Base-by-base conservation (phyloP, 2,888 invertebrate species). In the Xylota sylvarum region DNA sequence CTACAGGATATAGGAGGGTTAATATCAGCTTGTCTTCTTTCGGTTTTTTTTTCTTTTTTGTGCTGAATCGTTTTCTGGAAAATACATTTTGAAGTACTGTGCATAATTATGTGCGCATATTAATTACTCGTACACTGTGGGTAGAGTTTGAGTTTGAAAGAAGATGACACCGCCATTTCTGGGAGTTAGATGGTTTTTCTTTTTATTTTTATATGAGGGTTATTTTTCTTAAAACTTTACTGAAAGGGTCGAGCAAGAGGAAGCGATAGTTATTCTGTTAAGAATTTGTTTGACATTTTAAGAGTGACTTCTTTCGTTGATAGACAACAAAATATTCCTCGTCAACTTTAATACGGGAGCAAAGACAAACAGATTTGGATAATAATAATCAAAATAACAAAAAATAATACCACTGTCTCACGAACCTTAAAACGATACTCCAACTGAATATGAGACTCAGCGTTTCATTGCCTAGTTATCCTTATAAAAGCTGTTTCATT, bases 101-200 rank as follows among this genome's bases (percentile, higher is more conserved):
- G 65, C 67, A 56, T 65, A 80, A 76, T 81, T 81, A 81, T 85
- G 85, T 62, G 70, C 27, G 65, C 56, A 85, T 58, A 80, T 76
- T 80, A 84, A 80, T 85, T 85, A 80, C 58, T 43, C 35, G 30
- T 19, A 67, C 30, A 43, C 48, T 60, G 19, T 43, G 58, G 30
- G 40, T 40, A n/a, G n/a, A 19, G 50, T 46, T 43, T 43, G 69
- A 30, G n/a, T 50, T 43, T 5, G 50, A 60, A 78, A 32, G 58
- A 12, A 43, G 37, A 40, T 69, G 77, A 69, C 69, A 69, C 69
- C 52, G 40, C 2, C 40, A 48, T 19, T 32, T 1, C 35, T 12
- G 43, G 12, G 23, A 50, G 72, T n/a, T 58, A 23, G n/a, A 12
- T 27, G 27, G 14, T 17, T 30, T 70, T 40, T 43, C 12, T 5